Percentiles rank a stretch among this genome's conserved stretches.
Evolutionary conservation across 2,888 invertebrate species (phyloP).

Genomic region (Acleris emargana): DNA sequence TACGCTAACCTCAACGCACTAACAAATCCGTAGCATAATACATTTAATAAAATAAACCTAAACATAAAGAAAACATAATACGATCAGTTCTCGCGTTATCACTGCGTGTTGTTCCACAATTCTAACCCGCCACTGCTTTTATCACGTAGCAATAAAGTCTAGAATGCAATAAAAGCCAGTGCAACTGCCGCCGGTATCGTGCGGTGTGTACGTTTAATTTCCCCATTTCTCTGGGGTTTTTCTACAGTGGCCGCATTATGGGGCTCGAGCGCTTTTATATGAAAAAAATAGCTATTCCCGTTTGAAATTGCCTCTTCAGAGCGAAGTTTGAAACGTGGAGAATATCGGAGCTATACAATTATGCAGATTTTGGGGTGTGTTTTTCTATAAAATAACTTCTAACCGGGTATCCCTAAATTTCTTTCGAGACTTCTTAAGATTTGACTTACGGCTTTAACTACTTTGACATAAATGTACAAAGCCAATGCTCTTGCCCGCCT

Average conservation of each 20-base stretch:
- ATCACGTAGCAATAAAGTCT: conserved; percentile 13
- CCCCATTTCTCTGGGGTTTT: conserved; percentile 55
- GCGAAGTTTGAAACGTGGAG: conserved; percentile 47
- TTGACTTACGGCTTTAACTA: too few species aligned
- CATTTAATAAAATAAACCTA: conserved; percentile 4
- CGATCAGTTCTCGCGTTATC: conserved; percentile 11
- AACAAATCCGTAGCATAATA: conserved; percentile 2
- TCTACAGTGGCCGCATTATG: conserved; percentile 53
- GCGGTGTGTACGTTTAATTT: conserved; percentile 51
- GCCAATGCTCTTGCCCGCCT: too few species aligned
- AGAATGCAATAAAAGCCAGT: conserved; percentile 22
- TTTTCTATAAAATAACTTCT: not conserved
- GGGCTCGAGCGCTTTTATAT: conserved; percentile 56
- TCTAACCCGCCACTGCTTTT: conserved; percentile 1
- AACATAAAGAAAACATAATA: conserved; percentile 12
- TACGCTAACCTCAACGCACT: too few species aligned
- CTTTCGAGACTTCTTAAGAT: too few species aligned
- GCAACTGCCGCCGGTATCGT: conserved; percentile 13
- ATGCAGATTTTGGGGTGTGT: not conserved
- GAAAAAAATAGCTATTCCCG: conserved; percentile 62
- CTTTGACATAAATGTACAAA: too few species aligned
- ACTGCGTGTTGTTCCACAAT: conserved; percentile 18
- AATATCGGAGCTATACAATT: conserved; percentile 50
- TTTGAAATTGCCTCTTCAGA: conserved; percentile 59
- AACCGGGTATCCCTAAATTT: too few species aligned